Evolutionary conservation across 2,888 invertebrate species (phyloP).

Genomic region (Allolobophora icterica): DNA sequence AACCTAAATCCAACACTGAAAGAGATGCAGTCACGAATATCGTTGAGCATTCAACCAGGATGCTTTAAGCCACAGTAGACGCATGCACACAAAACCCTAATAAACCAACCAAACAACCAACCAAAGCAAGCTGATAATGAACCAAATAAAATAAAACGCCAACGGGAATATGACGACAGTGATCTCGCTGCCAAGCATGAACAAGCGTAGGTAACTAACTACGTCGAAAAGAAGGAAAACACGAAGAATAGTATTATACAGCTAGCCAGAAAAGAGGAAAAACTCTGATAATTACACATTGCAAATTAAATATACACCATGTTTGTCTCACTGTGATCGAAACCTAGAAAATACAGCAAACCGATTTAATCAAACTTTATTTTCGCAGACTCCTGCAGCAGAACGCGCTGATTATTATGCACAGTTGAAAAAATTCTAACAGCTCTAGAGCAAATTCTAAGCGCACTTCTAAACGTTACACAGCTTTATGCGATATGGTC

Average conservation of each 20-base stretch:
- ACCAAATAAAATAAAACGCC: background rate
- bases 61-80: background rate
- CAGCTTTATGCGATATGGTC: background rate
- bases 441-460: background rate
- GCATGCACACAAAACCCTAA: background rate
- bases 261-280: slow-evolving; percentile 30
- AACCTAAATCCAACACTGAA: background rate
- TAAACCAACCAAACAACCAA: background rate
- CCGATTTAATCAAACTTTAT: slow-evolving; percentile 14
- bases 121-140: background rate
- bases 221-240: slow-evolving; percentile 20
- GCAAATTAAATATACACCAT: slow-evolving; percentile 28
- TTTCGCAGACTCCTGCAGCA: background rate
- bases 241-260: slow-evolving; percentile 21
- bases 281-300: slow-evolving; percentile 29
- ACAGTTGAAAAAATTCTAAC: background rate
- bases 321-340: slow-evolving; percentile 23
- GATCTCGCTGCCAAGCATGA: background rate
- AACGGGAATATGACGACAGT: background rate
- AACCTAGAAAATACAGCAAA: slow-evolving; percentile 29
- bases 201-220: slow-evolving; percentile 15
- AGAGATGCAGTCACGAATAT: background rate
- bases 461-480: background rate
- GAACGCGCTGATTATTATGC: background rate
- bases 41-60: background rate